Evolutionary conservation across 2,797 vertebrate genomes (phyloP), one percentile per base, ranked within the genome.

Genomic region (Pachyuromys duprasi): DNA sequence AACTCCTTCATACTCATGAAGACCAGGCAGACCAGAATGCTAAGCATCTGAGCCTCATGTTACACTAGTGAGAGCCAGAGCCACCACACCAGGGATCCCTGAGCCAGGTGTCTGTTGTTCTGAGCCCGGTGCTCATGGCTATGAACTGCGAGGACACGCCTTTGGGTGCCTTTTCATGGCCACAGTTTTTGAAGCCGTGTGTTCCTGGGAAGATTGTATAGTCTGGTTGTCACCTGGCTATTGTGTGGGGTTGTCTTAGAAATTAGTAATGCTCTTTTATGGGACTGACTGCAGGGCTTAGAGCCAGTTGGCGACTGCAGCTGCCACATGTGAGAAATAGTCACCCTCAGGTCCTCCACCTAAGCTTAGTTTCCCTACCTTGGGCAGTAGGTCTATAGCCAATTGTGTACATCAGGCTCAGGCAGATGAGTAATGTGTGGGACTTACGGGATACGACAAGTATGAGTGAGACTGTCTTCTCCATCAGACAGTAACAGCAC

Each of bases 1-100:
- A 39, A 2, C 2, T n/a, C 3, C 8, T 1, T 13, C 74, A 57
- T 8, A 3, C 2, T 12, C 5, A 1, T 1, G 9, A 57, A 57
- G 70, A 39, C 12, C 14, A 14, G 18, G 18, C 18, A 3, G 60
- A 33, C n/a, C n/a, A 55, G 49, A 11, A 39, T 2, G 6, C 3
- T 14, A 17, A 12, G 42, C 3, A 0, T 8, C 26, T 31, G 7
- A 39, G 55, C 20, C 55, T 11, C 79, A 60, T n/a, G 13, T 57
- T 60, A 26, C 4, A 26, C 55, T 65, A 28, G 28, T 28, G 33
- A 33, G 62, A 45, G 36, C 17, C 39, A 83, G 26, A 12, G 57
- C 39, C 39, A 67, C 6, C 39, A 49, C 49, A 49, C 8, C 39
- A 28, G 39, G 62, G 0, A 8, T 33, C 39, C 42, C 62, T 20